phyloP scores from a whole-genome alignment of 1,140 invertebrate species.

The Drosophila leontia region DNA sequence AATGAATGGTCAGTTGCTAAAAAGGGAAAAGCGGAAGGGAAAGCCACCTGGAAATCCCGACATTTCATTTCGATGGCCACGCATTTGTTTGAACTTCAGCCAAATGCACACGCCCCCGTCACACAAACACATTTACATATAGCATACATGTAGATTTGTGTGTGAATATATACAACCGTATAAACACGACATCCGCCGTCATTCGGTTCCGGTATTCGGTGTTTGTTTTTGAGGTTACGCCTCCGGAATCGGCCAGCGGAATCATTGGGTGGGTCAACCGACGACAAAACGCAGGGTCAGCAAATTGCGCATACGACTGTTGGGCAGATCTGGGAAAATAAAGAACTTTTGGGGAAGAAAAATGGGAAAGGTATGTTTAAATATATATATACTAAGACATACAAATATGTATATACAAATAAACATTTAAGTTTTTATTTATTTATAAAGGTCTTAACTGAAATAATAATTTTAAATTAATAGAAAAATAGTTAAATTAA shows the following conservation, averaged over 20 bases:
- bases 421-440: too few relatives aligned
- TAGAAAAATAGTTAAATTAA: too few relatives aligned
- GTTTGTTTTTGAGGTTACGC: slow-evolving; percentile 49
- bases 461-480: too few relatives aligned
- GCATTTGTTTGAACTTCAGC: slow-evolving; percentile 44
- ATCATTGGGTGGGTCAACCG: slow-evolving; percentile 39
- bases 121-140: not conserved
- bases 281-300: slow-evolving; percentile 33
- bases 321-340: not conserved
- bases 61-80: slow-evolving; percentile 48
- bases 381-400: too few relatives aligned
- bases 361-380: not conserved
- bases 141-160: not conserved
- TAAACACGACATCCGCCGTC: slow-evolving; percentile 22
- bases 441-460: too few relatives aligned
- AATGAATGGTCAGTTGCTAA: slow-evolving; percentile 9
- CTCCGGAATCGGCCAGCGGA: slow-evolving; percentile 32
- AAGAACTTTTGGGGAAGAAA: not conserved
- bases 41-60: slow-evolving; percentile 39
- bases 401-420: too few relatives aligned
- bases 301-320: slow-evolving; percentile 26
- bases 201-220: slow-evolving; percentile 42
- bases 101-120: slow-evolving; percentile 43
- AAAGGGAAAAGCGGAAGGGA: slow-evolving; percentile 2
- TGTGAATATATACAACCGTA: too few relatives aligned